A percentile compares a stretch with the other conserved stretches of the same genome.
phyloP scores from a whole-genome alignment of 2,113 vertebrate species.

The Hippocampus barbouri region DNA sequence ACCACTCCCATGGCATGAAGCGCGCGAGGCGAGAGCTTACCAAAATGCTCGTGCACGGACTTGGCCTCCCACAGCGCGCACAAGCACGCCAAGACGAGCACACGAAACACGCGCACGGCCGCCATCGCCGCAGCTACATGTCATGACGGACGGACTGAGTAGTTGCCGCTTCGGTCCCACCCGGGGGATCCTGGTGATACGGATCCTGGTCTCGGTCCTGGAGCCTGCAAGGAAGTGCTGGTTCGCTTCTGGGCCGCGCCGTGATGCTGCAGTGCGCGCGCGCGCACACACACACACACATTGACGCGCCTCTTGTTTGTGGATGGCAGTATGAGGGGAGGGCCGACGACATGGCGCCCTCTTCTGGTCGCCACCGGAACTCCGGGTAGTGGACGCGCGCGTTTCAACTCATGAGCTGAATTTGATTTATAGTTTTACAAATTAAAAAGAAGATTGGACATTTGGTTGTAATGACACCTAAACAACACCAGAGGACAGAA shows the following conservation, averaged over 20 bases:
- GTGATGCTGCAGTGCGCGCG: slow-evolving; percentile 45
- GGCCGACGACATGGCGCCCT: not conserved
- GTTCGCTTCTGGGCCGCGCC: not conserved
- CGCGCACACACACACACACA: slow-evolving; percentile 21
- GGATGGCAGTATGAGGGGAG: not conserved
- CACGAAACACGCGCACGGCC: slow-evolving; percentile 42
- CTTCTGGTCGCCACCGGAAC: not conserved
- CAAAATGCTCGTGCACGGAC: slow-evolving; percentile 62
- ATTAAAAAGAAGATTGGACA: too few species aligned
- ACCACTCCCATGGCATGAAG: slow-evolving; percentile 59
- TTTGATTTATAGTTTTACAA: too few species aligned
- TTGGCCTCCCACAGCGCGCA: slow-evolving; percentile 54
- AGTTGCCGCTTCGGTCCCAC: slow-evolving; percentile 9
- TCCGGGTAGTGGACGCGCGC: too few species aligned
- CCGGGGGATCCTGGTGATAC: not conserved
- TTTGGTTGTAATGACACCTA: too few species aligned
- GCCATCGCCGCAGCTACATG: slow-evolving; percentile 69
- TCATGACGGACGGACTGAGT: slow-evolving; percentile 12
- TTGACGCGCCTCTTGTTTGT: slow-evolving; percentile 2
- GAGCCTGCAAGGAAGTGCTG: not conserved
- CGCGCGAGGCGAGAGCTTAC: slow-evolving; percentile 62
- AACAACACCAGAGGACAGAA: too few species aligned
- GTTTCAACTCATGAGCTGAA: too few species aligned
- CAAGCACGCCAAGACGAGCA: slow-evolving; percentile 47
- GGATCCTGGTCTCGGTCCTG: not conserved